Evolutionary conservation across 2,797 vertebrate species (phyloP).

Genomic region (Chanos chanos): DNA sequence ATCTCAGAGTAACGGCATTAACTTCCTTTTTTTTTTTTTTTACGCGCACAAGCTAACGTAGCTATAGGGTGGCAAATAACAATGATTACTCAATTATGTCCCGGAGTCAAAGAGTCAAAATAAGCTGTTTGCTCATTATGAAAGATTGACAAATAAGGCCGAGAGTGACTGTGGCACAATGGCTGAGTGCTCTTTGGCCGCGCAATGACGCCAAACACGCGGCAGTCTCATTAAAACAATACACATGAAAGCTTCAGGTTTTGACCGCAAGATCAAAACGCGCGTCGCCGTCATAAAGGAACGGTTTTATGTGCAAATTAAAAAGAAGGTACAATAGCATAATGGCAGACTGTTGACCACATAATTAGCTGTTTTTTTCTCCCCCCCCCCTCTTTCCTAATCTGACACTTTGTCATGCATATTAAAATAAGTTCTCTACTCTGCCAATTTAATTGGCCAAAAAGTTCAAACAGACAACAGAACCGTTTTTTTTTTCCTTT

Average conservation of each 20-base stretch:
- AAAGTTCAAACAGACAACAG: constrained; percentile 63
- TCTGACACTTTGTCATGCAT: constrained; percentile 63
- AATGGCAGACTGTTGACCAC: constrained; percentile 57
- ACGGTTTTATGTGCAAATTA: constrained; percentile 61
- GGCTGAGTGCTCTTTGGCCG: constrained; percentile 38
- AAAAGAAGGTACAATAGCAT: constrained; percentile 53
- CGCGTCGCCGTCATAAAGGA: constrained; percentile 56
- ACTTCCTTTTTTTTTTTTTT: not conserved
- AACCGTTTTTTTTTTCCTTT: constrained; percentile 14
- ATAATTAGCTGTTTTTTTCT: constrained; percentile 57
- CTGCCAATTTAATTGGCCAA: constrained; percentile 69
- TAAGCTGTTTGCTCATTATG: constrained; percentile 58
- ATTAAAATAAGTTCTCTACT: constrained; percentile 59
- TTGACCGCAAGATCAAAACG: constrained; percentile 54
- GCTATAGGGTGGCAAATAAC: constrained; percentile 37
- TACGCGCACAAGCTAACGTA: constrained; percentile 11
- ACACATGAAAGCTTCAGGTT: constrained; percentile 61
- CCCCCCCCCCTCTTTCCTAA: constrained; percentile 24
- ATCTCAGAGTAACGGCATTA: constrained; percentile 10
- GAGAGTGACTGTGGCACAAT: constrained; percentile 38
- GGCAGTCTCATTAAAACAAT: constrained; percentile 64
- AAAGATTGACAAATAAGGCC: constrained; percentile 52
- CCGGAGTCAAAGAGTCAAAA: constrained; percentile 38
- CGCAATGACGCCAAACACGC: constrained; percentile 51
- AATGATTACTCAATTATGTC: constrained; percentile 50